Percentiles rank a stretch among this genome's conserved stretches.
Conservation (phyloP, 2,888 invertebrate genomes). For the Epistrophella euchroma region DNA sequence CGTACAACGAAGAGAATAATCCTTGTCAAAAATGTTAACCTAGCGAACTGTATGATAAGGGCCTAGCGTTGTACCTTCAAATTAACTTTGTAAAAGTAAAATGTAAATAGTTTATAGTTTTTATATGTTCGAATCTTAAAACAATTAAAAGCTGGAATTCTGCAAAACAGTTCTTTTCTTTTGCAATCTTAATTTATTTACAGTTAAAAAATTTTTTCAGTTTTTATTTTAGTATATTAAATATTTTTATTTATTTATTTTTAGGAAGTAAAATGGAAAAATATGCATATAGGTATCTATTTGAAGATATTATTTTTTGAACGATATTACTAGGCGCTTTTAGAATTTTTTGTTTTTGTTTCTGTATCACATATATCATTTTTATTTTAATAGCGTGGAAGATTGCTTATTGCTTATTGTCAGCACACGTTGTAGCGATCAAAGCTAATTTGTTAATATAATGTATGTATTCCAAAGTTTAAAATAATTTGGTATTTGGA, state of each 20-base stretch:
- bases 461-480: neutral
- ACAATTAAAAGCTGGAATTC: neutral
- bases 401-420: conserved; percentile 27
- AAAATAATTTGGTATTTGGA: neutral
- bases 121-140: neutral
- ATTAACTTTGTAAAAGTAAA: neutral
- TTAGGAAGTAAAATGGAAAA: conserved; percentile 25
- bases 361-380: conserved; percentile 21
- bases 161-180: neutral
- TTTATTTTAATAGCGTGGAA: conserved; percentile 12
- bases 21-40: neutral
- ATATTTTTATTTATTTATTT: conserved; percentile 25
- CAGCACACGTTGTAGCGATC: conserved; percentile 18
- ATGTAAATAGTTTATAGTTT: conserved; percentile 5
- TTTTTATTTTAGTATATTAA: neutral
- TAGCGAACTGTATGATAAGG: neutral
- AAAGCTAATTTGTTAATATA: conserved; percentile 4
- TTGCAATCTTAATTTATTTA: neutral
- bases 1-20: neutral
- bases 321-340: conserved; percentile 25
- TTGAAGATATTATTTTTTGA: conserved; percentile 6
- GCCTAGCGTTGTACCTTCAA: neutral
- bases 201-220: too few relatives aligned
- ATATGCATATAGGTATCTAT: neutral
- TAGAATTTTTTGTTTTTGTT: neutral